Base-by-base conservation (phyloP, 2,113 vertebrate species). In the Isichthys henryi region DNA sequence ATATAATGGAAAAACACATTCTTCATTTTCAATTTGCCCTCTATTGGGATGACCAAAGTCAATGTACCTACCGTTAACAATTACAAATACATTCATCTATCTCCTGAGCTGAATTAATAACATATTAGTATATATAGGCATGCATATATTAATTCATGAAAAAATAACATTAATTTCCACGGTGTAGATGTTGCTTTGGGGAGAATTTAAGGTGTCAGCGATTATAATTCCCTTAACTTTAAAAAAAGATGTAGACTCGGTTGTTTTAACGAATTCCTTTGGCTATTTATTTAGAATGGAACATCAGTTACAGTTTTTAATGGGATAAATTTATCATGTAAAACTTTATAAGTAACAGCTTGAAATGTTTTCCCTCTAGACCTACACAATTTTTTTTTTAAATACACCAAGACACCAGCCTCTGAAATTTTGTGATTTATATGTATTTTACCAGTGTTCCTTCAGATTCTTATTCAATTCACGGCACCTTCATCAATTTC, bases 51-150 rank as follows among this genome's bases (percentile, higher is more conserved):
- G 11, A 35, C 31, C 66, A 35, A 74, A 74, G 66, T 77, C 35
- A 39, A 19, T 77, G 35, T 77, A 77, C 5, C 66, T 74, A 35
- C 66, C 70, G 35, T 19, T 92, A 94, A 94, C 88, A 27, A 23
- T 45, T n/a, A 23, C 82, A 84, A 23, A 70, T 27, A 13, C n/a
- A 70, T 13, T 70, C 31, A 66, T 66, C 56, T 62, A 11, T 13
- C 62, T 70, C 62, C 1, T 70, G 27, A 31, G 3, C n/a, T 70
- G 3, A 5, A 21, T 56, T 70, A 80, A 80, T 43, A 80, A 43
- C 31, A 39, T 2, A 27, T 70, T 27, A 70, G 27, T 27, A 70
- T 80, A 80, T 43, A 70, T 31, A 31, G 62, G 62, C 27, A 10
- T 70, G 62, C 27, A 10, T 70, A 4, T 13, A 70, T 70, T 70